Base-by-base conservation (phyloP, 2,797 vertebrate genomes). In the Salmo trutta region DNA sequence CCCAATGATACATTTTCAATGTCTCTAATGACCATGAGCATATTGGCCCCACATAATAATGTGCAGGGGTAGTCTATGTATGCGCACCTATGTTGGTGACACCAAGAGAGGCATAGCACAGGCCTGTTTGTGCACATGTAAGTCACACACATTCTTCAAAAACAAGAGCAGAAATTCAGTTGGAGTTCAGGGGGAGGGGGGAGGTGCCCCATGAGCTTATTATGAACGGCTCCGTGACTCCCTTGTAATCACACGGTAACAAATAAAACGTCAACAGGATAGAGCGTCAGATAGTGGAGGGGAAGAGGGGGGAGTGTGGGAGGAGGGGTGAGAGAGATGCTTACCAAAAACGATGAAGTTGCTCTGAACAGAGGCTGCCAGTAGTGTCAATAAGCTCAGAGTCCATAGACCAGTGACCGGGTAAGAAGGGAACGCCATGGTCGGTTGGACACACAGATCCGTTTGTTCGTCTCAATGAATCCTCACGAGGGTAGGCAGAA, bases 341-440 rank as follows among this genome's bases (percentile, higher is more conserved):
- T 89, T 77, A 88, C 89, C 89, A 73, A 84, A 82, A 85, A 82
- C 84, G 41, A 86, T 62, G 24, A 69, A 77, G 89, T 88, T 94
- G 88, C 92, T 89, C 84, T 89, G 91, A 82, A 89, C 92, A 24
- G 79, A 88, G 31, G 88, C 85, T 36, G 79, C 74, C 36, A 91
- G 77, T 24, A 85, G 77, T 53, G 90, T 88, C 89, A 90, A 86
- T 76, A 90, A 79, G 83, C 88, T 84, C 85, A 92, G 84, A 72
- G 79, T 83, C 88, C 82, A 85, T 74, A 88, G 79, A 24, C 86
- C 59, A 6, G 62, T 74, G 7, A 75, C 71, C 70, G 84, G 87
- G 84, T 86, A 84, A 87, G 90, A 90, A 78, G 88, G 88, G 89
- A 88, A 90, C 85, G 90, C 89, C 93, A 93, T 94, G 89, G 86